Base-by-base conservation (phyloP, 1,140 invertebrate species). In the Euschistus heros region DNA sequence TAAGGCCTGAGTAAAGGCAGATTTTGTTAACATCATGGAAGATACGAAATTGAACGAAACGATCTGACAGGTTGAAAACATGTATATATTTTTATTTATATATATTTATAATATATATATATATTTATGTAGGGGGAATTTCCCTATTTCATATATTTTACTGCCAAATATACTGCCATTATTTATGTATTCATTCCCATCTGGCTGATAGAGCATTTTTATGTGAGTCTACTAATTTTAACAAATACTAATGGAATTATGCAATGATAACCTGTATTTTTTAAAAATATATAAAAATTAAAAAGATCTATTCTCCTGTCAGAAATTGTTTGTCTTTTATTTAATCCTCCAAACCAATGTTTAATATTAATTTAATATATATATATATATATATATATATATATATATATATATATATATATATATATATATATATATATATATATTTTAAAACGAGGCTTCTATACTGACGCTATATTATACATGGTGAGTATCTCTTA, bases 51-150 rank as follows among this genome's bases (percentile, higher is more conserved):
- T 57, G 54, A 57, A 57, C 54, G 54, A 57, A 57, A 57, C 54
- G 54, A 57, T 57, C 54, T 57, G 54, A 57, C 54, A 57, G 54
- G 52, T 54, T 57, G 54, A 57, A 27, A 57, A 57, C 24, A 24
- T 22, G 33, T 37, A 37, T 37, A 30, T 30, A 30, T 30, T 10
- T 37, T 10, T 37, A 37, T 37, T 37, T 37, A 30, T 30, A 30
- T 30, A 30, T 37, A 37, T 37, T 10, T 37, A 37, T n/a, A n/a
- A n/a, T 37, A 37, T 37, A 37, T 37, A 37, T 37, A 37, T 37
- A 37, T 37, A 37, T 37, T 37, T 37, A 37, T 37, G 33, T 37
- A 37, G 7, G 5, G 33, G 33, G 8, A 37, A 37, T 10, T 37
- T 37, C 33, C 33, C 33, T 10, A 6, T 37, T 37, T 37, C 33